These are phyloP conservation scores for Corvus hawaiiensis DNA, from an alignment of 2,113 vertebrate species.

Conservation along the genomic window DNA sequence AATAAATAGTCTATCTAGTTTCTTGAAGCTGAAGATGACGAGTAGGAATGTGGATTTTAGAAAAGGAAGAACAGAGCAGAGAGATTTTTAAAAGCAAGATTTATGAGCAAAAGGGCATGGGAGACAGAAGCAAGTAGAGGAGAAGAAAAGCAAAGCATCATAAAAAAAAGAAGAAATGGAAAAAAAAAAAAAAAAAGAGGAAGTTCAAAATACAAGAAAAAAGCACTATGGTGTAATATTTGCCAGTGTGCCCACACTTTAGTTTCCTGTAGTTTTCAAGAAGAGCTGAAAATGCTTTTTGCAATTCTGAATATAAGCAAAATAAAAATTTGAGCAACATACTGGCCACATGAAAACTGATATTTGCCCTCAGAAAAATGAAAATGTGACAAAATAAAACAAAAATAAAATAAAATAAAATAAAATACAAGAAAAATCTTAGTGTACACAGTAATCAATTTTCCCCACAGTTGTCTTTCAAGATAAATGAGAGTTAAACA, in stretches of 20 bases:
- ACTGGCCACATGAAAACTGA: not conserved
- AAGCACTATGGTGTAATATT: not conserved
- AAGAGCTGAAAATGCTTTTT: not conserved
- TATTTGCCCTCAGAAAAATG: not conserved
- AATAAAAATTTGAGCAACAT: not conserved
- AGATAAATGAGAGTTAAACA: not conserved
- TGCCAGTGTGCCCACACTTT: not conserved
- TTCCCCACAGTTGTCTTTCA: not conserved
- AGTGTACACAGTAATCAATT: not conserved
- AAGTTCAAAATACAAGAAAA: slow-evolving; percentile 8
- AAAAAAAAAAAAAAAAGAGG: not conserved
- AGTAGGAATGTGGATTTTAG: not conserved
- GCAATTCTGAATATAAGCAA: not conserved
- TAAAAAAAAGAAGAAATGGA: not conserved
- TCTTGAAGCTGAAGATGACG: not conserved
- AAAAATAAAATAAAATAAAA: not conserved
- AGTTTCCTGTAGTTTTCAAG: slow-evolving; percentile 5
- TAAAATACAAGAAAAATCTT: not conserved
- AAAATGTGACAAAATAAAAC: not conserved
- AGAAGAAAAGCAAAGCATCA: not conserved
- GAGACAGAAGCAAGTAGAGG: not conserved
- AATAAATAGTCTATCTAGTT: not conserved
- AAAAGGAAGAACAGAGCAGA: not conserved
- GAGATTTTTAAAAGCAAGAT: not conserved
- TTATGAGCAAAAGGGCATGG: not conserved